phyloP scores from a whole-genome alignment of 2,888 invertebrate genomes.

The Tholera decimalis region DNA sequence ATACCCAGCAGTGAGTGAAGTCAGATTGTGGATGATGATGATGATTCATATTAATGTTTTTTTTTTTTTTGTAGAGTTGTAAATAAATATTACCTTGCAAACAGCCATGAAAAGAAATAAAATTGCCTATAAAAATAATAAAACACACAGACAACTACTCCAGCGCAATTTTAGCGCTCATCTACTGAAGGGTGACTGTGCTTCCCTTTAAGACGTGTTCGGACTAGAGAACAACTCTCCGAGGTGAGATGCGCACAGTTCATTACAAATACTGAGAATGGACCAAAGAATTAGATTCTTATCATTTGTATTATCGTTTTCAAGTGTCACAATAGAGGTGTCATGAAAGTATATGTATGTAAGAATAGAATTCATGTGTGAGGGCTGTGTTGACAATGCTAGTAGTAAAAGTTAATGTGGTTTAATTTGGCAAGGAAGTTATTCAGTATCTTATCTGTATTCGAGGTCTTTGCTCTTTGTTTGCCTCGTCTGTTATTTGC shows the following conservation, averaged over 20 bases:
- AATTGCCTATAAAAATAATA: slow-evolving; percentile 22
- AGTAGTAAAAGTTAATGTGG: slow-evolving; percentile 8
- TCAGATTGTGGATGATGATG: too few species aligned
- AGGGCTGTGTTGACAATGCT: slow-evolving; percentile 33
- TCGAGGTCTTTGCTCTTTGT: not conserved
- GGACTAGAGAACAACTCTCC: slow-evolving; percentile 82
- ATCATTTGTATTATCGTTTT: slow-evolving; percentile 55
- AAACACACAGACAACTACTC: slow-evolving; percentile 34
- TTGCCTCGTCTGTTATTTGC: not conserved
- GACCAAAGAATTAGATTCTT: slow-evolving; percentile 70
- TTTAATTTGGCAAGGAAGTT: not conserved
- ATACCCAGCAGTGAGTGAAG: too few species aligned
- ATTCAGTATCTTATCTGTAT: not conserved
- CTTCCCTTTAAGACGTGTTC: slow-evolving; percentile 86
- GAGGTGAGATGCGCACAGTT: slow-evolving; percentile 85
- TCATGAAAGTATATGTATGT: slow-evolving; percentile 34
- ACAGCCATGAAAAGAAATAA: slow-evolving; percentile 3
- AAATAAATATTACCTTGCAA: not conserved
- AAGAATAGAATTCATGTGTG: slow-evolving; percentile 24
- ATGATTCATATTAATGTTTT: not conserved
- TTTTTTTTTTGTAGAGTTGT: not conserved
- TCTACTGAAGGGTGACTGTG: slow-evolving; percentile 78
- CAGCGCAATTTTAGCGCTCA: slow-evolving; percentile 80
- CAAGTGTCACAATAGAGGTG: slow-evolving; percentile 26
- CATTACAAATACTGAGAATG: slow-evolving; percentile 81